Evolutionary conservation across 2,113 vertebrate species (phyloP).

Genomic region (Charadrius vociferus): DNA sequence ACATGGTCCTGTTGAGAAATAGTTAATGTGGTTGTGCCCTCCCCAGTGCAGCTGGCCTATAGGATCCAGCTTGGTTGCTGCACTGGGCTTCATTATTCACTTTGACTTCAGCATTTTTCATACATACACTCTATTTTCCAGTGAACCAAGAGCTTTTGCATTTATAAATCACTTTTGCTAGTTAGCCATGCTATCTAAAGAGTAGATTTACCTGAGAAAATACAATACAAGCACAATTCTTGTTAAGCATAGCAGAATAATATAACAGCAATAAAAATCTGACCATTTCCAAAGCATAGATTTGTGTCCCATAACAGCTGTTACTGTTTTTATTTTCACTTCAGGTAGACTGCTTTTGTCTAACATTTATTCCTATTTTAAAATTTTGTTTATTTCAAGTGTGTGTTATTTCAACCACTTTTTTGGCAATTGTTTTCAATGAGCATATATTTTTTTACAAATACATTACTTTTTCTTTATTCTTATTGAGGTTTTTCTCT

Average conservation of each 20-base stretch:
- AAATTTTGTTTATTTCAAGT: not conserved
- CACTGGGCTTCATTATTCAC: not conserved
- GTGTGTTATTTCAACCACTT: not conserved
- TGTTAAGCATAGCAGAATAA: not conserved
- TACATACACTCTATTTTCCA: not conserved
- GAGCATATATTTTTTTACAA: not conserved
- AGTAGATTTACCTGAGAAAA: not conserved
- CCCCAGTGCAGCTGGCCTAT: not conserved
- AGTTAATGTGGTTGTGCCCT: not conserved
- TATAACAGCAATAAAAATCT: not conserved
- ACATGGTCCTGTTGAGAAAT: not conserved
- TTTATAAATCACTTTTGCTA: not conserved
- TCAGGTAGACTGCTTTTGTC: not conserved
- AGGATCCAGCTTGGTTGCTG: not conserved
- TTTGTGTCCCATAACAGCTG: constrained; percentile 14
- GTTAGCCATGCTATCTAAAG: not conserved
- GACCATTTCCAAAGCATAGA: not conserved
- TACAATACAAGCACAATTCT: not conserved
- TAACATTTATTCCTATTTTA: not conserved
- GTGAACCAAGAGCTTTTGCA: not conserved
- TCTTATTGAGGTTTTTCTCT: not conserved
- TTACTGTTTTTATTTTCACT: not conserved
- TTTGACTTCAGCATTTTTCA: not conserved
- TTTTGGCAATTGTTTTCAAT: not conserved
- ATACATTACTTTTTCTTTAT: not conserved